Conservation (phyloP, 1,140 invertebrate genomes). For the Listronotus oregonensis region DNA sequence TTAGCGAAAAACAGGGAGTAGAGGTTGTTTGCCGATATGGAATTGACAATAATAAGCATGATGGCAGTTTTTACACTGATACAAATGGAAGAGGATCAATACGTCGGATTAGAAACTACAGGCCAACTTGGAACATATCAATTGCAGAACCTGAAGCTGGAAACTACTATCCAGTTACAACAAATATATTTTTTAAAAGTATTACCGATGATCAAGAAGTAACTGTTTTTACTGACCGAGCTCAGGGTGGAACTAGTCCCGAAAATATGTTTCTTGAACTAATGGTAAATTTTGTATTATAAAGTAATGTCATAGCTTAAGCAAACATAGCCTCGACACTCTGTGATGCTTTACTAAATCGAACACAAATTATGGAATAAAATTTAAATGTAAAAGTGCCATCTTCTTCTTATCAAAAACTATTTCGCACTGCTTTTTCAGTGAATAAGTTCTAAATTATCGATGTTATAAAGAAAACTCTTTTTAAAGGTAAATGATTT, state of each 20-base stretch:
- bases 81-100: conserved; percentile 72
- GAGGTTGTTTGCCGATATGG: conserved; percentile 61
- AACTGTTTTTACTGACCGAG: conserved; percentile 72
- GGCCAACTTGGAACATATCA: conserved; percentile 72
- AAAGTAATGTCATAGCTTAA: conserved; percentile 56
- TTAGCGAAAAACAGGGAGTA: conserved; percentile 60
- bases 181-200: conserved; percentile 63
- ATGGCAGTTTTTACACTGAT: conserved; percentile 69
- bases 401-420: too few species aligned
- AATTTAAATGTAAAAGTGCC: not conserved
- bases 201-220: conserved; percentile 57
- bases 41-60: conserved; percentile 53
- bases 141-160: conserved; percentile 73
- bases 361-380: too few species aligned
- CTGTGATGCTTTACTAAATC: too few species aligned
- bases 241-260: conserved; percentile 83
- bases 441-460: too few species aligned
- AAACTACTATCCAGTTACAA: conserved; percentile 93
- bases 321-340: conserved; percentile 71
- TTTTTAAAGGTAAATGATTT: too few species aligned
- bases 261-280: conserved; percentile 73
- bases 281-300: conserved; percentile 64
- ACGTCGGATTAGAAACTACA: conserved; percentile 66
- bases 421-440: too few species aligned
- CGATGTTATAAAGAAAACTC: too few species aligned